Evolutionary conservation across 2,888 invertebrate species (phyloP).

Genomic region (Chirona hameri): DNA sequence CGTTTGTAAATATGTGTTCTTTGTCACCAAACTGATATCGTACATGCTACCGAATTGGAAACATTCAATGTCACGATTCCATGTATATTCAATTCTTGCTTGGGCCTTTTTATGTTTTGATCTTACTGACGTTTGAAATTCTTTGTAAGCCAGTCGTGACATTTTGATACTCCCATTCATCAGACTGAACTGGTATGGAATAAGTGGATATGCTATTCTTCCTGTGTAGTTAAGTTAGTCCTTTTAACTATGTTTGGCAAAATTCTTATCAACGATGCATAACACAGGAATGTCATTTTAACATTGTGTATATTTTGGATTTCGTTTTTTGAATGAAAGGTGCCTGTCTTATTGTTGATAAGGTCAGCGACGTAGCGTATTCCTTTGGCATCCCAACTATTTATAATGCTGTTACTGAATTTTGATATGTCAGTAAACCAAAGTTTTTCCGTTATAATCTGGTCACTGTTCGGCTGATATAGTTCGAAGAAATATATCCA

Average conservation of each 20-base stretch:
- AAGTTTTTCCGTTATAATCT: background rate
- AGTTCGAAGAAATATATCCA: no score
- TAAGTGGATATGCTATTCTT: background rate
- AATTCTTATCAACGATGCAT: background rate
- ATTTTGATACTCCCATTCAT: background rate
- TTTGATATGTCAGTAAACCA: background rate
- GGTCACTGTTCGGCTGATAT: background rate
- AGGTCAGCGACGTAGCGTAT: background rate
- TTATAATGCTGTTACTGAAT: background rate
- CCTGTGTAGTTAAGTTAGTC: no score
- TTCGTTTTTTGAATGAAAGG: background rate
- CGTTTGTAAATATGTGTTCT: no score
- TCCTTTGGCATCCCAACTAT: background rate
- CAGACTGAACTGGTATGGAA: background rate
- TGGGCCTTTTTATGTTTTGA: no score
- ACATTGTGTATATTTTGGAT: background rate
- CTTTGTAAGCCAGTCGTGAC: background rate
- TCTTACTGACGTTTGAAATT: no score
- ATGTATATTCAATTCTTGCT: no score
- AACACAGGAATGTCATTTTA: background rate
- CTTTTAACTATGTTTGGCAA: background rate
- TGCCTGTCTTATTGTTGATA: background rate
- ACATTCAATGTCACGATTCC: no score
- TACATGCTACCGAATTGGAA: no score
- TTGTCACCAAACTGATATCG: no score